A percentile compares a stretch with the other conserved stretches of the same genome.
Conservation (phyloP, 2,113 vertebrate species). For the Chaetorhynchus papuensis region DNA sequence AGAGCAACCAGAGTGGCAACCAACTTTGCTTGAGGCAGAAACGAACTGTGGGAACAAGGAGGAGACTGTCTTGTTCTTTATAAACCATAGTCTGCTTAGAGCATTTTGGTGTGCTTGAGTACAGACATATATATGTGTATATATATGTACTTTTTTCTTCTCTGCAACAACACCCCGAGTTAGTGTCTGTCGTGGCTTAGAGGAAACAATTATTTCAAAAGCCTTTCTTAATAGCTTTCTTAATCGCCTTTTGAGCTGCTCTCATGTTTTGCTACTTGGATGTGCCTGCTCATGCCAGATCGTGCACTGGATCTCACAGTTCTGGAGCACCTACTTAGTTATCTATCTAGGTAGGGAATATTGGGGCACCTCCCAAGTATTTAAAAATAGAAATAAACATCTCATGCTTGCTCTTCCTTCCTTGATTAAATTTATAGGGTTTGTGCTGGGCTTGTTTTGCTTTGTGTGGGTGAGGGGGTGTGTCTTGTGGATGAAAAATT, state of each 20-base stretch:
- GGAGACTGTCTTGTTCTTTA: slow-evolving; percentile 19
- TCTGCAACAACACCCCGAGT: neutral
- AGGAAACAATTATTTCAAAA: slow-evolving; percentile 40
- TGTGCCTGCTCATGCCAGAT: neutral
- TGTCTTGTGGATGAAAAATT: slow-evolving; percentile 13
- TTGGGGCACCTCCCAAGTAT: slow-evolving; percentile 1
- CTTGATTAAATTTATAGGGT: slow-evolving; percentile 26
- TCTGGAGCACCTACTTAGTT: slow-evolving; percentile 13
- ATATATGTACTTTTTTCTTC: neutral
- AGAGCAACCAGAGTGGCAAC: slow-evolving; percentile 60
- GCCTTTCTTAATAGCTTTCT: slow-evolving; percentile 1
- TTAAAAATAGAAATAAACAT: slow-evolving; percentile 63
- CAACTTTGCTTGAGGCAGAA: slow-evolving; percentile 50
- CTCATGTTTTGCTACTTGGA: neutral
- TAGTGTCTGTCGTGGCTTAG: neutral
- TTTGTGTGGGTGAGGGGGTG: slow-evolving; percentile 51
- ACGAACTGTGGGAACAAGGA: slow-evolving; percentile 51
- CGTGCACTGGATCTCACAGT: neutral
- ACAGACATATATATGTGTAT: neutral
- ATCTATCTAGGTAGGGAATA: neutral
- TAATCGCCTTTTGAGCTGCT: neutral
- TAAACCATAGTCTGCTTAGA: neutral
- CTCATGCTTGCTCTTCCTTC: slow-evolving; percentile 5
- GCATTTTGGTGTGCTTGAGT: neutral
- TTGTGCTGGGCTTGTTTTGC: slow-evolving; percentile 36